A percentile compares a stretch with the other conserved stretches of the same genome.
phyloP scores from a whole-genome alignment of 2,888 invertebrate species.

The Prosapia bicincta region DNA sequence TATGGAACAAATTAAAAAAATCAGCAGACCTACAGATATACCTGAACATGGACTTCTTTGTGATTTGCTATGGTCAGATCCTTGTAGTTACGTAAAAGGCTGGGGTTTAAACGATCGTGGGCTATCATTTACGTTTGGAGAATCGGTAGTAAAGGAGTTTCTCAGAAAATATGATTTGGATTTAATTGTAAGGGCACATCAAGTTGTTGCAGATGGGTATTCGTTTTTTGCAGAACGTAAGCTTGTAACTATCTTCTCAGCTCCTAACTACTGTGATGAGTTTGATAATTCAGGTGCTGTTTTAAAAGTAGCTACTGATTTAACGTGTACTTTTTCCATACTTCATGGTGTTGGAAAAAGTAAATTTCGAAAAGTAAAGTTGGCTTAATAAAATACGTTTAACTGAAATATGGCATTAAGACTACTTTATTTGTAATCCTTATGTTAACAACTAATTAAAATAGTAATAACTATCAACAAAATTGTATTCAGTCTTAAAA shows the following conservation, averaged over 20 bases:
- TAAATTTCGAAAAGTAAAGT: too few relatives aligned
- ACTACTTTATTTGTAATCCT: too few relatives aligned
- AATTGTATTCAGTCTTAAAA: too few relatives aligned
- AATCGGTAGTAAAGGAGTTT: neutral
- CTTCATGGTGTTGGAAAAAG: too few relatives aligned
- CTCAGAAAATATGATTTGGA: neutral
- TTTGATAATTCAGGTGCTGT: neutral
- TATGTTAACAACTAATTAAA: too few relatives aligned
- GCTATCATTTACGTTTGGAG: neutral
- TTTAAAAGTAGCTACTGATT: neutral
- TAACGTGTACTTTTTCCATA: neutral
- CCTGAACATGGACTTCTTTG: constrained; percentile 57
- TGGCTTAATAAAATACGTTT: too few relatives aligned
- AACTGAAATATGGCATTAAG: too few relatives aligned
- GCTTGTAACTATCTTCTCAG: neutral
- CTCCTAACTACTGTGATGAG: neutral
- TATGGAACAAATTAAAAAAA: constrained; percentile 54
- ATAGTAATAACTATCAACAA: too few relatives aligned
- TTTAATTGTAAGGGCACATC: neutral
- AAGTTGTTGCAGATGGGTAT: neutral
- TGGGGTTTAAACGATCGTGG: constrained; percentile 61
- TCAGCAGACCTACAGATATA: constrained; percentile 55
- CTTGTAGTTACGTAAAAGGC: constrained; percentile 53
- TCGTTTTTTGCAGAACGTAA: neutral
- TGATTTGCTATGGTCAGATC: constrained; percentile 57